Evolutionary conservation across 2,113 vertebrate species (phyloP), one percentile per base, ranked within the genome.

Genomic region (Sorex araneus): DNA sequence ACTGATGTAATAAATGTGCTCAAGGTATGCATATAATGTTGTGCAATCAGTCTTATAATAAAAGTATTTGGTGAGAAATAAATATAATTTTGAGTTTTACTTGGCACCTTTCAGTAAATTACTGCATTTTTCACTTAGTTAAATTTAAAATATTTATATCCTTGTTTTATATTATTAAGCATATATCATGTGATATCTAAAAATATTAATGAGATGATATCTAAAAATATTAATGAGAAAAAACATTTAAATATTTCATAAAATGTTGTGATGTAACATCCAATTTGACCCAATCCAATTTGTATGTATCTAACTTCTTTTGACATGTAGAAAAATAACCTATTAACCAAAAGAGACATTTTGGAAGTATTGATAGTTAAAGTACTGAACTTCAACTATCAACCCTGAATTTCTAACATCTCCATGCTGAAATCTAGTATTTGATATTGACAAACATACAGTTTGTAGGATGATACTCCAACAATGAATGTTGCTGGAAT

Each of bases 1-100:
- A 91, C 60, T 63, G 63, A 63, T 76, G 12, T 2, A 54, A 45
- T 79, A 80, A 80, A 74, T 84, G 8, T 69, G 16, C 21, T 82
- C 16, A 4, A 84, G 19, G 4, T 34, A 67, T 47, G 32, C 2
- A 18, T 23, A 81, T 60, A 87, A 75, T 77, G 28, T 75, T 7
- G 15, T 77, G 30, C 36, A 54, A 1, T 50, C 47, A 69, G 32
- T 36, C 19, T 89, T 30, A 6, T 34, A 86, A 27, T 36, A 70
- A 32, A 70, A 45, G 9, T 27, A 87, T 85, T 90, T 78, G 64
- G 27, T 2, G 27, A 4, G 75, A 92, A 93, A 11, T n/a, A 76
- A 82, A 16, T 16, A 40, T 70, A 43, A 40, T 23, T 84, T 27
- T 81, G 90, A 73, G 8, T 93, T 86, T 78, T 76, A 89, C 54